Evolutionary conservation across 2,888 invertebrate genomes (phyloP).

Genomic region (Epinotia brunnichana): DNA sequence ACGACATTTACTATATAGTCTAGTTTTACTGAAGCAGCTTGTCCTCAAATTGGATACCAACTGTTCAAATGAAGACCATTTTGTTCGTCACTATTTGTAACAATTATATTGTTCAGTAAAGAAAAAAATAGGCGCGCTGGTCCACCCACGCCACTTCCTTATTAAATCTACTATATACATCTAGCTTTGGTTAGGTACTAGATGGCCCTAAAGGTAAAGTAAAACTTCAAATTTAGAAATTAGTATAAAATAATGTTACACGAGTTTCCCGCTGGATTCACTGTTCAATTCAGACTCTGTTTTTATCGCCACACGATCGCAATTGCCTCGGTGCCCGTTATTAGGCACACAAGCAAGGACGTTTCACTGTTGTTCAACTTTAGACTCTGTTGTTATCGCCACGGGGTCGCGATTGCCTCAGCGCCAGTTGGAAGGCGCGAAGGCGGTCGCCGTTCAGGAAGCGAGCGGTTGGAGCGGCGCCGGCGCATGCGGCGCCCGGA

Average conservation of each 20-base stretch:
- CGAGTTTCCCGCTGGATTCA: neutral
- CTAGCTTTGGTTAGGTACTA: neutral
- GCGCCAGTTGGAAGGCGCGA: constrained; percentile 76
- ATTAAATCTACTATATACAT: neutral
- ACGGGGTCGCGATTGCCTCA: constrained; percentile 61
- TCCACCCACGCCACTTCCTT: neutral
- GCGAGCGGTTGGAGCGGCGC: constrained; percentile 73
- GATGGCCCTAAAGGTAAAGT: neutral
- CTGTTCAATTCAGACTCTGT: neutral
- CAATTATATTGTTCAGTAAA: neutral
- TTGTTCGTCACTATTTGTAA: neutral
- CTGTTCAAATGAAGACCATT: neutral
- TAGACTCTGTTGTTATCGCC: constrained; percentile 5
- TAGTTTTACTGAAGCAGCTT: neutral
- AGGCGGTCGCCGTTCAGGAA: constrained; percentile 79
- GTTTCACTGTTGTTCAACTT: constrained; percentile 12
- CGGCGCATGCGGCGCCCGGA: constrained; percentile 63
- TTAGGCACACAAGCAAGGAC: neutral
- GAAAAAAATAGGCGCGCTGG: neutral
- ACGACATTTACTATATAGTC: neutral
- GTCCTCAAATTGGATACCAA: neutral
- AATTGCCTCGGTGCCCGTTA: neutral
- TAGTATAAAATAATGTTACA: neutral
- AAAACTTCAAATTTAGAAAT: neutral
- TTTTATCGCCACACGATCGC: neutral